Percentiles rank a stretch among this genome's conserved stretches.
Evolutionary conservation across 2,797 vertebrate genomes (phyloP).

Genomic region (Malacoraja senta): DNA sequence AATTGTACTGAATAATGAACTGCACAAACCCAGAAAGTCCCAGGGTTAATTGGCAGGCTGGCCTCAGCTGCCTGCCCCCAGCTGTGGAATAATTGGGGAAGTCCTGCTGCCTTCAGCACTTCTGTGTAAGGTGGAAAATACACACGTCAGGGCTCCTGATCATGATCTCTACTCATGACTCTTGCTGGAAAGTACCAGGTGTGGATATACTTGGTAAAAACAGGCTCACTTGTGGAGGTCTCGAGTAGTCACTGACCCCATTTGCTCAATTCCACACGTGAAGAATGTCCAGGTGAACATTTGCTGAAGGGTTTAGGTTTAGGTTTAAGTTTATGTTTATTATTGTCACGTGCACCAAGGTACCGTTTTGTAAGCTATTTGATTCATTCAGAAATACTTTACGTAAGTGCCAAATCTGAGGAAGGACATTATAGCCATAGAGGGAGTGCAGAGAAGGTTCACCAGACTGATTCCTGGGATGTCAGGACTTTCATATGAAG

Average conservation of each 20-base stretch:
- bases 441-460: too few species aligned
- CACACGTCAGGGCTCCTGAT: not conserved
- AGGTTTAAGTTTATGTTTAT: too few species aligned
- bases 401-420: too few species aligned
- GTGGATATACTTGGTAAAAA: not conserved
- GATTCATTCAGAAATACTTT: too few species aligned
- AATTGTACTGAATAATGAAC: not conserved
- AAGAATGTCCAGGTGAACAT: not conserved
- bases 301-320: too few species aligned
- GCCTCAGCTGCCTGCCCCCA: not conserved
- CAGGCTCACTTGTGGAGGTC: not conserved
- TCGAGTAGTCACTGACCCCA: not conserved
- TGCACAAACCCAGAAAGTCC: not conserved
- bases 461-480: too few species aligned
- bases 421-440: too few species aligned
- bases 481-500: too few species aligned
- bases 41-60: conserved; percentile 13
- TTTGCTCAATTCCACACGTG: not conserved
- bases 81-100: not conserved
- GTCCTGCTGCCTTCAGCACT: not conserved
- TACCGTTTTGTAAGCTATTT: too few species aligned
- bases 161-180: not conserved
- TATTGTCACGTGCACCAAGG: too few species aligned
- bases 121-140: not conserved
- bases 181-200: conserved; percentile 16